Conservation (phyloP, 2,113 vertebrate genomes). For the Lamprotornis superbus region DNA sequence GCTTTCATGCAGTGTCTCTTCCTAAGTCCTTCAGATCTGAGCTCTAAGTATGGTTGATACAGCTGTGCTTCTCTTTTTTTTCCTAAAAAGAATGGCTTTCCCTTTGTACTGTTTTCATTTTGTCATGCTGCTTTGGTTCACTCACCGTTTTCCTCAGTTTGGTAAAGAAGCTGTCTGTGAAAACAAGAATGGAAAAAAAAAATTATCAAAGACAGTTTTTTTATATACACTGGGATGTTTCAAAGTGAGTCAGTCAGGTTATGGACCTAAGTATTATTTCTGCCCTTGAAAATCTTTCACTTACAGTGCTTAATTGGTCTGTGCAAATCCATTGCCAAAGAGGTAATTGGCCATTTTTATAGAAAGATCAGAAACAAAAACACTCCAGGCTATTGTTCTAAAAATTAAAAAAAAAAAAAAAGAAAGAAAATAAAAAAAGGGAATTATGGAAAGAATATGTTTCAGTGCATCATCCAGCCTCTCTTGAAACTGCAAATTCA, state of each 20-base stretch:
- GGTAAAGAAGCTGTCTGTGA: background rate
- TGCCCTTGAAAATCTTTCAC: slow-evolving; percentile 19
- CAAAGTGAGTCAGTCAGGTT: background rate
- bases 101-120: background rate
- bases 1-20: background rate
- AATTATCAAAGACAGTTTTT: background rate
- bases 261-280: background rate
- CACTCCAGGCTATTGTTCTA: slow-evolving; percentile 19
- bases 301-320: slow-evolving; percentile 20
- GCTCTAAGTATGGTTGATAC: background rate
- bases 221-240: background rate
- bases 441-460: slow-evolving; percentile 47
- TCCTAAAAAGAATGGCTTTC: background rate
- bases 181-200: background rate
- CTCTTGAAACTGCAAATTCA: slow-evolving; percentile 31
- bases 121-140: background rate
- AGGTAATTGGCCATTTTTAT: slow-evolving; percentile 37
- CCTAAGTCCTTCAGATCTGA: background rate
- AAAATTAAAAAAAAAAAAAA: background rate
- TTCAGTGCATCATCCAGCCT: slow-evolving; percentile 34
- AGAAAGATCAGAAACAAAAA: background rate
- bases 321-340: background rate
- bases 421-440: background rate
- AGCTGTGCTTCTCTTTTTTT: background rate
- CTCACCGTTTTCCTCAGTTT: background rate